These are phyloP conservation scores for Apodemia mormo DNA, from an alignment of 2,888 invertebrate genomes.

Conservation along the genomic window DNA sequence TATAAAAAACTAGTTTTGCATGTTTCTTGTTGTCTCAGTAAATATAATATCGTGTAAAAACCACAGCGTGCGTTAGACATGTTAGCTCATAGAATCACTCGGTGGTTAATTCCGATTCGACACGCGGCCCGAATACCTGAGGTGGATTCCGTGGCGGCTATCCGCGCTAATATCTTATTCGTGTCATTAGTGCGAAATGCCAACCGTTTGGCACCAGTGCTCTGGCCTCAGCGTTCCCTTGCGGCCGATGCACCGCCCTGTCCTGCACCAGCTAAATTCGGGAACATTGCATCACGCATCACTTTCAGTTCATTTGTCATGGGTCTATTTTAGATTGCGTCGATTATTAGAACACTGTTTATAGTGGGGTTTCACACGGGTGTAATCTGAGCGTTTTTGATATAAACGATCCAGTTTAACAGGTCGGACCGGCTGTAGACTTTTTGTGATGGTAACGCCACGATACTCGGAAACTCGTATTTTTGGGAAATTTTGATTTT, in stretches of 20 bases:
- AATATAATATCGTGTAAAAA: slow-evolving; percentile 5
- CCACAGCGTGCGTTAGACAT: slow-evolving; percentile 22
- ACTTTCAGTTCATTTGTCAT: slow-evolving; percentile 80
- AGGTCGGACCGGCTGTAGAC: too few species aligned
- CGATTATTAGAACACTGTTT: slow-evolving; percentile 75
- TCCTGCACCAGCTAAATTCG: slow-evolving; percentile 73
- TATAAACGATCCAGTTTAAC: neutral
- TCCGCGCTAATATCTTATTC: slow-evolving; percentile 79
- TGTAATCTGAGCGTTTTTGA: neutral
- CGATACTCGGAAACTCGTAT: too few species aligned
- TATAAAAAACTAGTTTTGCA: neutral
- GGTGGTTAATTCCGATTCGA: slow-evolving; percentile 60
- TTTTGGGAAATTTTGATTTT: too few species aligned
- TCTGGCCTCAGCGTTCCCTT: slow-evolving; percentile 55
- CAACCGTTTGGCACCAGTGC: slow-evolving; percentile 73
- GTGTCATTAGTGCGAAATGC: slow-evolving; percentile 81
- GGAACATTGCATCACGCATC: slow-evolving; percentile 78
- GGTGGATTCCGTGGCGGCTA: slow-evolving; percentile 57
- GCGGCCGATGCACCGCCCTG: slow-evolving; percentile 73
- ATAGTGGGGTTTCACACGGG: slow-evolving; percentile 61
- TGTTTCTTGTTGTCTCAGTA: neutral
- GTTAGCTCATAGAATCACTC: slow-evolving; percentile 39
- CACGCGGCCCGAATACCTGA: slow-evolving; percentile 63
- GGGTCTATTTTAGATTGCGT: slow-evolving; percentile 77
- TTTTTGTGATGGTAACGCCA: too few species aligned